Conservation (phyloP, 2,888 invertebrate genomes). For the Eupithecia abbreviata region DNA sequence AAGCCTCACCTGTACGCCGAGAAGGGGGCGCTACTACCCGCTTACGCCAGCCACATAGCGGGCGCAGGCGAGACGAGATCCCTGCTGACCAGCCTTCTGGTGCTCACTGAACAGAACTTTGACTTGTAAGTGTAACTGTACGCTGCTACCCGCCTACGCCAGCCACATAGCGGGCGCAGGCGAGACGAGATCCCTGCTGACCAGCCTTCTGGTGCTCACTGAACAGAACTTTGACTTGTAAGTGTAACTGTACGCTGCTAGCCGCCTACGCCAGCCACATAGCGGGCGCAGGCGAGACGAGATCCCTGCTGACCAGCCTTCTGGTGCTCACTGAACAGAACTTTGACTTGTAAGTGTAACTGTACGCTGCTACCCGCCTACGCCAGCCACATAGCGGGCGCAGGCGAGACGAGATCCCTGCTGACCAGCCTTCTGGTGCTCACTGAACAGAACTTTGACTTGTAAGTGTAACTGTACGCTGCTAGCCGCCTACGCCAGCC, state of each 20-base stretch:
- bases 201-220: conserved; percentile 44
- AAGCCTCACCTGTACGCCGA: conserved; percentile 15
- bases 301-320: conserved; percentile 33
- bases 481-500: conserved; percentile 3
- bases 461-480: conserved; percentile 62
- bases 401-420: conserved; percentile 11
- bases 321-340: conserved; percentile 43
- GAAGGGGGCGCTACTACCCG: conserved; percentile 2
- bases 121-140: conserved; percentile 67
- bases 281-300: conserved; percentile 43
- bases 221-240: conserved; percentile 59
- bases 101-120: conserved; percentile 45
- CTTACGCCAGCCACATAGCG: conserved; percentile 38
- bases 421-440: conserved; percentile 45
- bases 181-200: conserved; percentile 12
- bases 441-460: conserved; percentile 49
- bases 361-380: conserved; percentile 10
- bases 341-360: conserved; percentile 65
- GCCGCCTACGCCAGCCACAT: conserved; percentile 21
- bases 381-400: conserved; percentile 44
- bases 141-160: not conserved
- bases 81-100: conserved; percentile 40
- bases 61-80: conserved; percentile 35
- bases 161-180: conserved; percentile 46
- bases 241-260: conserved; percentile 51